phyloP scores from a whole-genome alignment of 2,113 vertebrate genomes.

The Chaetodon auriga region DNA sequence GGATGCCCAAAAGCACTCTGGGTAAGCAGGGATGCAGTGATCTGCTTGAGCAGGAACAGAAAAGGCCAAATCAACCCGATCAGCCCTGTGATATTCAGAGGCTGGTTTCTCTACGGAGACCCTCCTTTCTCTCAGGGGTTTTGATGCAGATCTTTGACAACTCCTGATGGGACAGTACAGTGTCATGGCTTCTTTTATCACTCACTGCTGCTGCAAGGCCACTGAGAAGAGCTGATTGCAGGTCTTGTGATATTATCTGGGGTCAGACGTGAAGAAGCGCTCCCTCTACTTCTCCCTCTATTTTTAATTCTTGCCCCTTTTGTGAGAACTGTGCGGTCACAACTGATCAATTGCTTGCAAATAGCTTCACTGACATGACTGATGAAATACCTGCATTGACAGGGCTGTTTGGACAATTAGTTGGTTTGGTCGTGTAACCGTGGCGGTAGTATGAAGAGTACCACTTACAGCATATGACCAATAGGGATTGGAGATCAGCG shows the following conservation, averaged over 20 bases:
- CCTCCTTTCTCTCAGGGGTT: slow-evolving; percentile 26
- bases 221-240: slow-evolving; percentile 36
- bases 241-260: slow-evolving; percentile 71
- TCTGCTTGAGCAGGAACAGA: slow-evolving; percentile 24
- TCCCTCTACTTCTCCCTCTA: slow-evolving; percentile 32
- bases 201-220: slow-evolving; percentile 29
- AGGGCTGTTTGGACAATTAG: slow-evolving; percentile 57
- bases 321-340: slow-evolving; percentile 42
- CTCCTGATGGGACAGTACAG: slow-evolving; percentile 48
- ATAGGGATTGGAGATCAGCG: neutral
- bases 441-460: neutral
- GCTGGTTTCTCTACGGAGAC: slow-evolving; percentile 13
- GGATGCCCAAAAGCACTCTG: slow-evolving; percentile 39
- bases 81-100: slow-evolving; percentile 4
- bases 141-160: slow-evolving; percentile 50
- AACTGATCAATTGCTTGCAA: slow-evolving; percentile 78
- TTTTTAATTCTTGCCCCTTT: slow-evolving; percentile 47
- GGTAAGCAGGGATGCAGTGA: slow-evolving; percentile 17
- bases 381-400: slow-evolving; percentile 78
- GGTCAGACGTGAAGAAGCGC: slow-evolving; percentile 74
- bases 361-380: slow-evolving; percentile 83
- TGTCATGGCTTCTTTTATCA: slow-evolving; percentile 68
- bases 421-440: slow-evolving; percentile 5
- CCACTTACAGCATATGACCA: neutral
- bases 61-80: neutral